Percentiles rank a stretch among this genome's conserved stretches.
phyloP scores from a whole-genome alignment of 2,888 invertebrate genomes.

The Phania funesta region DNA sequence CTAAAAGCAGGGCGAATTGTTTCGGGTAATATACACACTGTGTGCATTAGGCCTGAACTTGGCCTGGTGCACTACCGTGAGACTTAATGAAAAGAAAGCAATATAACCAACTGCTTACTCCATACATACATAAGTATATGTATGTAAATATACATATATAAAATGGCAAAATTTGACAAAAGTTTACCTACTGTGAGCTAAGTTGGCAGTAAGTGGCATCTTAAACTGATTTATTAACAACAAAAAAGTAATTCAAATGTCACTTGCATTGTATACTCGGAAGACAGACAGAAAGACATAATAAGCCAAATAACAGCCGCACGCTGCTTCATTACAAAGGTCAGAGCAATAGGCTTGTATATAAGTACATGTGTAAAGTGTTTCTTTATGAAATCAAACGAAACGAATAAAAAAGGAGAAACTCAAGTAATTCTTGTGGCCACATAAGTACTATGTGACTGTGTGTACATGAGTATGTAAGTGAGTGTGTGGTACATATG shows the following conservation, averaged over 20 bases:
- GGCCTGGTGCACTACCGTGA: too few species aligned
- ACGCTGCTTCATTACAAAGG: neutral
- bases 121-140: too few species aligned
- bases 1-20: too few species aligned
- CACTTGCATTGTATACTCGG: neutral
- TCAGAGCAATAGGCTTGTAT: neutral
- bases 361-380: slow-evolving; percentile 16
- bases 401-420: slow-evolving; percentile 5
- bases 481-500: slow-evolving; percentile 31
- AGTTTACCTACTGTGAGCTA: neutral
- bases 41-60: too few species aligned
- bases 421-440: slow-evolving; percentile 40
- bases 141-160: too few species aligned
- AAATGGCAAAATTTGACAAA: neutral
- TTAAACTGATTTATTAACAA: neutral
- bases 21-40: too few species aligned
- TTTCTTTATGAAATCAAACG: slow-evolving; percentile 26
- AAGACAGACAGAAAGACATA: neutral
- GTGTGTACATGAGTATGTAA: neutral
- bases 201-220: neutral
- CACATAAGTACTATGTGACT: slow-evolving; percentile 14
- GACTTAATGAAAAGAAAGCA: too few species aligned
- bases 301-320: slow-evolving; percentile 11
- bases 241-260: slow-evolving; percentile 1
- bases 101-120: too few species aligned